A percentile compares a stretch with the other conserved stretches of the same genome.
These are phyloP conservation scores for Neotoma lepida DNA, from an alignment of 2,113 vertebrate species.

Conservation along the genomic window DNA sequence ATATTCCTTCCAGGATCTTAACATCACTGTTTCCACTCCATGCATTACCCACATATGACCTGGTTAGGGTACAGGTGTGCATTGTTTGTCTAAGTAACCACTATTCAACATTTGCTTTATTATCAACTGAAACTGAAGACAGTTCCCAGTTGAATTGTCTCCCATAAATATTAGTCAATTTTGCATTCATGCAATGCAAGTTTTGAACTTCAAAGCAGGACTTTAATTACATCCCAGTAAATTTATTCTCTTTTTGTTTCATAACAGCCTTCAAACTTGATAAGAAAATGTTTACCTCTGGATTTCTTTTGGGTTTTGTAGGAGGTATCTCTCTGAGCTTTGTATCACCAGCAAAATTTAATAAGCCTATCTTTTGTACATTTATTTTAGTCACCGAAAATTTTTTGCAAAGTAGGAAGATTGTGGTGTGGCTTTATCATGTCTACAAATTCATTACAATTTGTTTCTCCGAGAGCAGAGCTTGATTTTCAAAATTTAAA, in stretches of 20 bases:
- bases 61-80: background rate
- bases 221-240: slow-evolving; percentile 37
- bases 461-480: background rate
- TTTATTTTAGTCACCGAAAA: slow-evolving; percentile 35
- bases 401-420: background rate
- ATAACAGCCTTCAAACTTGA: slow-evolving; percentile 33
- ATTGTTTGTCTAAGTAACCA: background rate
- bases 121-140: background rate
- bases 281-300: slow-evolving; percentile 42
- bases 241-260: slow-evolving; percentile 52
- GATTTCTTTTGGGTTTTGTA: slow-evolving; percentile 20
- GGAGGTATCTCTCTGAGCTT: slow-evolving; percentile 4
- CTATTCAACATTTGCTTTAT: background rate
- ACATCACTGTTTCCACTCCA: background rate
- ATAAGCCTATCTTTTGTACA: slow-evolving; percentile 30
- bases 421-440: background rate
- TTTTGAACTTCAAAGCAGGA: slow-evolving; percentile 44
- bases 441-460: slow-evolving; percentile 29
- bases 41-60: background rate
- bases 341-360: slow-evolving; percentile 27
- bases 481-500: background rate
- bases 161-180: background rate
- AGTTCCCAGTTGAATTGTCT: slow-evolving; percentile 28
- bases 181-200: background rate
- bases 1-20: background rate